Evolutionary conservation across 2,888 invertebrate genomes (phyloP).

Genomic region (Limenitis camilla): DNA sequence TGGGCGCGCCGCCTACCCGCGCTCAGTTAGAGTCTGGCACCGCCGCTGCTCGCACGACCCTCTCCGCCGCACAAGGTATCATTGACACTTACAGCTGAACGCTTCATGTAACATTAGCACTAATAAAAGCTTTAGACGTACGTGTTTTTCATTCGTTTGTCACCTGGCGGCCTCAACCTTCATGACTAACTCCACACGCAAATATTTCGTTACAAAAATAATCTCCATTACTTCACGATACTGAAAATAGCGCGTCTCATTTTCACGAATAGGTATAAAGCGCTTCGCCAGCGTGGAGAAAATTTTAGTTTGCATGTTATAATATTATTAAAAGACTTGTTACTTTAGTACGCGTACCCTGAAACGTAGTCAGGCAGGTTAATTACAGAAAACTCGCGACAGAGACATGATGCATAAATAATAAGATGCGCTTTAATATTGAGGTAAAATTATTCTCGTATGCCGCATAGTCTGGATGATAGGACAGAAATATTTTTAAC

Average conservation of each 20-base stretch:
- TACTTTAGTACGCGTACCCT: neutral
- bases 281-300: slow-evolving; percentile 24
- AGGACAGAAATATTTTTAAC: slow-evolving; percentile 53
- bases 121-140: slow-evolving; percentile 59
- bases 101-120: slow-evolving; percentile 63
- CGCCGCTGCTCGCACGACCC: slow-evolving; percentile 71
- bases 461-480: slow-evolving; percentile 41
- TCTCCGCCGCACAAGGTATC: slow-evolving; percentile 69
- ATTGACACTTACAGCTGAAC: slow-evolving; percentile 35
- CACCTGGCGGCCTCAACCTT: slow-evolving; percentile 53
- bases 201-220: slow-evolving; percentile 64
- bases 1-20: slow-evolving; percentile 44
- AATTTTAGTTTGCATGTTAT: slow-evolving; percentile 17
- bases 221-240: slow-evolving; percentile 59
- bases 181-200: slow-evolving; percentile 57
- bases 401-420: slow-evolving; percentile 6
- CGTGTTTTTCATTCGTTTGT: slow-evolving; percentile 46
- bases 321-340: slow-evolving; percentile 5
- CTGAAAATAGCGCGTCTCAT: slow-evolving; percentile 58
- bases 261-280: slow-evolving; percentile 32
- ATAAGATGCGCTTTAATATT: slow-evolving; percentile 31
- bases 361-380: slow-evolving; percentile 1
- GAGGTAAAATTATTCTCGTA: slow-evolving; percentile 42
- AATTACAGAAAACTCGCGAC: slow-evolving; percentile 6
- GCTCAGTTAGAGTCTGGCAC: slow-evolving; percentile 67